Evolutionary conservation across 2,888 invertebrate genomes (phyloP).

Genomic region (Andrena haemorrhoa): DNA sequence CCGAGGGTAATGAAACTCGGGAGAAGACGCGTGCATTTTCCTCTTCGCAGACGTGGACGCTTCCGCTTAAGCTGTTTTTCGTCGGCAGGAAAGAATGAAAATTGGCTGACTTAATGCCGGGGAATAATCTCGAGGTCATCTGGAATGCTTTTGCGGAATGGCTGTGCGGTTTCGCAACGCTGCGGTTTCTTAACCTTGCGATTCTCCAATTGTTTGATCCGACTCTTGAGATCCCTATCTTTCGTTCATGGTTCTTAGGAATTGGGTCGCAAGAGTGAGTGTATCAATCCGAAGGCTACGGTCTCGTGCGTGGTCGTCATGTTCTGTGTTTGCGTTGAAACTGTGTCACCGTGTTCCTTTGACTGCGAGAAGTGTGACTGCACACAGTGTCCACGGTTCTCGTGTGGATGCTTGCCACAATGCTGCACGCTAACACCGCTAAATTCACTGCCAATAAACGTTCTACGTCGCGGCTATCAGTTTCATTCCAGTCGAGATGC

Average conservation of each 20-base stretch:
- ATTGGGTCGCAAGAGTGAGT: neutral
- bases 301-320: neutral
- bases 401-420: conserved; percentile 1
- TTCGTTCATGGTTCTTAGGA: neutral
- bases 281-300: neutral
- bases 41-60: neutral
- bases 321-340: neutral
- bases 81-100: neutral
- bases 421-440: conserved; percentile 19
- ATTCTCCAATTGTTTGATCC: neutral
- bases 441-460: conserved; percentile 14
- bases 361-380: neutral
- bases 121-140: conserved; percentile 6
- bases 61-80: neutral
- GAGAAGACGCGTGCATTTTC: conserved; percentile 8
- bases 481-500: conserved; percentile 32
- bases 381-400: neutral
- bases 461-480: conserved; percentile 4
- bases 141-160: too few relatives aligned
- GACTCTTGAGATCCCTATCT: neutral
- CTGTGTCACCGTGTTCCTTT: conserved; percentile 3
- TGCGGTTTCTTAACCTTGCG: conserved; percentile 1
- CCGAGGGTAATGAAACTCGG: conserved; percentile 33
- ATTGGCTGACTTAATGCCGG: neutral
- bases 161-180: neutral